These are phyloP conservation scores for Valencia hispanica DNA, from an alignment of 2,797 vertebrate genomes.

Conservation along the genomic window DNA sequence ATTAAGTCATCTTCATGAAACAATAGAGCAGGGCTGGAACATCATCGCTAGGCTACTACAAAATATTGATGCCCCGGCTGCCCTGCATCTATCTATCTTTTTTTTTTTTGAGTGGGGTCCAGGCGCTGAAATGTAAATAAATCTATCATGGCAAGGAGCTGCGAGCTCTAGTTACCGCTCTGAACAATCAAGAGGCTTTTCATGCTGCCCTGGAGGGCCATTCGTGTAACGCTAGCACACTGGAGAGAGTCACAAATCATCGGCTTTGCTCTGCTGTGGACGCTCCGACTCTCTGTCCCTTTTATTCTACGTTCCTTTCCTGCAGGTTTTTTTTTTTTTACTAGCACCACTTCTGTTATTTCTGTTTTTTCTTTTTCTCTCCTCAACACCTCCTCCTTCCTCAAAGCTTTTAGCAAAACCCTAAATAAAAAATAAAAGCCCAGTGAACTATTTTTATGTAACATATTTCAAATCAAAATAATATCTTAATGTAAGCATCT, in stretches of 20 bases:
- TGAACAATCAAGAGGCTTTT: slow-evolving; percentile 83
- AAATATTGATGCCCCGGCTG: slow-evolving; percentile 74
- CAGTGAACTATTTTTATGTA: neutral
- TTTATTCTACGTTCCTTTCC: neutral
- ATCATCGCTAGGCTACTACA: slow-evolving; percentile 67
- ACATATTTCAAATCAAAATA: neutral
- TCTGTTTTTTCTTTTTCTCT: neutral
- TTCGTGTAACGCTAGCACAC: slow-evolving; percentile 82
- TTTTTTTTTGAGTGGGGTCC: slow-evolving; percentile 63
- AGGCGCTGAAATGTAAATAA: slow-evolving; percentile 85
- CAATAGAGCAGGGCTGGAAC: slow-evolving; percentile 42
- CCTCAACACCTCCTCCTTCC: neutral
- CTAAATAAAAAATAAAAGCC: neutral
- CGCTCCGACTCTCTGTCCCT: slow-evolving; percentile 27
- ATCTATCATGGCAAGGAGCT: slow-evolving; percentile 78
- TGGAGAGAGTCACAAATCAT: slow-evolving; percentile 83
- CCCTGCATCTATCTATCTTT: slow-evolving; percentile 29
- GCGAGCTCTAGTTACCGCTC: slow-evolving; percentile 81
- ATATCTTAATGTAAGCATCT: neutral
- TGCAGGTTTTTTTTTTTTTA: neutral
- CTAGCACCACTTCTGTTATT: neutral
- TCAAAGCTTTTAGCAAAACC: neutral
- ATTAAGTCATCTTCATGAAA: slow-evolving; percentile 63
- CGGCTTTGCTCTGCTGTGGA: slow-evolving; percentile 44
- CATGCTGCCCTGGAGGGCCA: slow-evolving; percentile 84